Conservation (phyloP, 2,888 invertebrate genomes). For the Ectobius pallidus region DNA sequence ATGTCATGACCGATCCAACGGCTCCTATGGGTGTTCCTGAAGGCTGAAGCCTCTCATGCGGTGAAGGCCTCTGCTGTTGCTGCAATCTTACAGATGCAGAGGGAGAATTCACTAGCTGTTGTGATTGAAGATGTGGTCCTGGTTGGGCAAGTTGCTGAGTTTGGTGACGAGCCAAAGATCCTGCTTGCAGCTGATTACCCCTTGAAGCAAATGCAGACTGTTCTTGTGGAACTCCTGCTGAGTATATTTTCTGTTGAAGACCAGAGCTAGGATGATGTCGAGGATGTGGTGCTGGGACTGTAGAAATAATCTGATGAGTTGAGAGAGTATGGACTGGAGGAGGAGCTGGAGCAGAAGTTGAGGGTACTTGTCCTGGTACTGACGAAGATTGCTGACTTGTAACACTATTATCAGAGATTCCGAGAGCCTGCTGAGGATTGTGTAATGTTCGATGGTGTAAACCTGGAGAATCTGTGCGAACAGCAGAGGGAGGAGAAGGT, state of each 20-base stretch:
- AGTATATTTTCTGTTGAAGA: constrained; percentile 34
- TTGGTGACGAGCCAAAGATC: constrained; percentile 9
- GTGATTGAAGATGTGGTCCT: constrained; percentile 14
- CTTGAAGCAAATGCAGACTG: constrained; percentile 24
- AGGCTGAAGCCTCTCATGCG: constrained; percentile 22
- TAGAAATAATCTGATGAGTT: constrained; percentile 29
- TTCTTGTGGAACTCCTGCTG: constrained; percentile 13
- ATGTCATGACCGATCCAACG: constrained; percentile 16
- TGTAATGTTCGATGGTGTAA: constrained; percentile 21
- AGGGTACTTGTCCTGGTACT: neutral
- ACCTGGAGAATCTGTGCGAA: constrained; percentile 20
- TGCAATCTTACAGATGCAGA: constrained; percentile 18
- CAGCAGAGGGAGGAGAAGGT: constrained; percentile 2
- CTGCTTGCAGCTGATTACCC: constrained; percentile 12
- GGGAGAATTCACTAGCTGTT: constrained; percentile 1
- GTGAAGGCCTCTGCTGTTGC: constrained; percentile 39
- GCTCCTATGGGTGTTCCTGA: constrained; percentile 16
- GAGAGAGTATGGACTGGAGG: constrained; percentile 17
- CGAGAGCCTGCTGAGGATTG: constrained; percentile 6
- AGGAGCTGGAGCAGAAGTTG: constrained; percentile 4
- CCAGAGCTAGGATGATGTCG: constrained; percentile 34
- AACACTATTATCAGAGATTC: constrained; percentile 4
- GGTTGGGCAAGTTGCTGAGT: constrained; percentile 14
- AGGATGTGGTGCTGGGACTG: constrained; percentile 34
- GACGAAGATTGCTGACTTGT: constrained; percentile 12